phyloP scores from a whole-genome alignment of 35 echinoderm and acorn worm genomes.

The Diadema setosum region DNA sequence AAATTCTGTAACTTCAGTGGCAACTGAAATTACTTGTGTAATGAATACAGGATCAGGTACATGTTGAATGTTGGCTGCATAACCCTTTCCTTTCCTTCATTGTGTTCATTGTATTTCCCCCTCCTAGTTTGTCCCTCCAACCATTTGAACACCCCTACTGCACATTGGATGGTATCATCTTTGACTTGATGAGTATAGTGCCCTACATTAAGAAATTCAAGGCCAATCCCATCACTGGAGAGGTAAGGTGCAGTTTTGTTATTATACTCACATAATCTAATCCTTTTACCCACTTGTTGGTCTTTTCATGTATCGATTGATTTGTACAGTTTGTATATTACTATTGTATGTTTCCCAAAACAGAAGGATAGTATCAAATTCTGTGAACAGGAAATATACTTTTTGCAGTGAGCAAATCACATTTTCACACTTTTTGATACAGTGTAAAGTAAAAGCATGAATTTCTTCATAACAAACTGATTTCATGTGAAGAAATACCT shows the following conservation, averaged over 20 bases:
- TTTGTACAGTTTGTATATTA: neutral
- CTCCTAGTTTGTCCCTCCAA: constrained; percentile 74
- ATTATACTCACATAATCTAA: neutral
- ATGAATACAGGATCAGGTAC: neutral
- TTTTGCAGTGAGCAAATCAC: too few relatives aligned
- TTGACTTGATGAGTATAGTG: constrained; percentile 90
- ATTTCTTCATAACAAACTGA: too few relatives aligned
- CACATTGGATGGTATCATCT: constrained; percentile 90
- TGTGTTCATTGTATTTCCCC: neutral
- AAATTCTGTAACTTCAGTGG: neutral
- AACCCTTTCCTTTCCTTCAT: neutral
- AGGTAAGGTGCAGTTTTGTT: constrained; percentile 39
- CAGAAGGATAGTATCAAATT: too few relatives aligned
- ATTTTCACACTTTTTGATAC: too few relatives aligned
- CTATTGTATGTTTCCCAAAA: neutral
- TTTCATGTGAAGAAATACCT: too few relatives aligned
- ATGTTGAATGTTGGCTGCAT: neutral
- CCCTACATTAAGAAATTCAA: constrained; percentile 90
- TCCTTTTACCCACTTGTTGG: neutral
- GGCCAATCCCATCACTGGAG: constrained; percentile 91
- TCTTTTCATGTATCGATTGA: too few relatives aligned
- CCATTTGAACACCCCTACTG: constrained; percentile 99
- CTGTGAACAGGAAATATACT: too few relatives aligned
- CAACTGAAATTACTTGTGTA: too few relatives aligned
- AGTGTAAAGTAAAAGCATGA: too few relatives aligned